A percentile compares a stretch with the other conserved stretches of the same genome.
Conservation (phyloP, 2,797 vertebrate genomes). For the Leptatherina wallacei region DNA sequence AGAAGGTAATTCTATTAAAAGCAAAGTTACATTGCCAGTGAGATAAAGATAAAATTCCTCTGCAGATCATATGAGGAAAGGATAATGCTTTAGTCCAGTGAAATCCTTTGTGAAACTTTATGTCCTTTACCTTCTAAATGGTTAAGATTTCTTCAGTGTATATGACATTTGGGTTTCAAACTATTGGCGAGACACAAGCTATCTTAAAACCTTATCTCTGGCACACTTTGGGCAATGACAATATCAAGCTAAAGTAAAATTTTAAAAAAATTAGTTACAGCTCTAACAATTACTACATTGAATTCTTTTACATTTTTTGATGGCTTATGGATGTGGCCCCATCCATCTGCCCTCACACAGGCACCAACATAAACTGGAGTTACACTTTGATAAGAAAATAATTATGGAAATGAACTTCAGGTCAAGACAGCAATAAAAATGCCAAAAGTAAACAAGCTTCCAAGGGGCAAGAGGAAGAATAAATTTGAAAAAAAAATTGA, state of each 20-base stretch:
- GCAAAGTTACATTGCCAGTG: not conserved
- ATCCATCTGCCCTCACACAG: not conserved
- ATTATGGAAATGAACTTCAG: not conserved
- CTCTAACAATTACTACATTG: not conserved
- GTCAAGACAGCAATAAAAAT: conserved; percentile 1
- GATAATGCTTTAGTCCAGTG: not conserved
- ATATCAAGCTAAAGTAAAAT: not conserved
- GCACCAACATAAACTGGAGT: not conserved
- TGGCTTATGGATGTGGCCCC: not conserved
- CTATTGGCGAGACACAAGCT: not conserved
- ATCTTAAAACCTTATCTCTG: not conserved
- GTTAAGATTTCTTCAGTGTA: not conserved
- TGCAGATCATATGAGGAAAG: not conserved
- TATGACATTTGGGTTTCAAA: not conserved
- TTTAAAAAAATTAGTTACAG: not conserved
- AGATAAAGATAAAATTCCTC: not conserved
- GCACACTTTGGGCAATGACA: not conserved
- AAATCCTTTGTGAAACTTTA: not conserved
- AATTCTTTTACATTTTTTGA: not conserved
- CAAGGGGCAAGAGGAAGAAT: not conserved
- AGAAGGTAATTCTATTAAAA: not conserved
- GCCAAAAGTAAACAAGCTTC: conserved; percentile 1
- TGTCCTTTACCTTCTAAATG: not conserved
- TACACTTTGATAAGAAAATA: conserved; percentile 6
- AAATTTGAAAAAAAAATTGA: not conserved